phyloP scores from a whole-genome alignment of 2,797 vertebrate genomes.

The Acipenser transmontanus region DNA sequence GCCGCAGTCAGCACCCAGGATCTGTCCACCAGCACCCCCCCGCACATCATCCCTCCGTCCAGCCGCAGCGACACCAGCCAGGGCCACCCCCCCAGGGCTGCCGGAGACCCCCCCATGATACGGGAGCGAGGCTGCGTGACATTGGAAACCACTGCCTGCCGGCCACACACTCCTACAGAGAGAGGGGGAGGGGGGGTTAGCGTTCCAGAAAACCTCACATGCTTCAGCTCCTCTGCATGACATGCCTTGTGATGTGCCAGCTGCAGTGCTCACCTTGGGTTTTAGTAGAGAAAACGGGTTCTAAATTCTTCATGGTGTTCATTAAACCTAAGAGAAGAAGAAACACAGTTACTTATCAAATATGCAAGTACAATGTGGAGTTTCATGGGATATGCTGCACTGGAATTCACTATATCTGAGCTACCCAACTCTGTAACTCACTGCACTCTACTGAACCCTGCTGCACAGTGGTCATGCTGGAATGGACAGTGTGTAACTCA shows the following conservation, averaged over 20 bases:
- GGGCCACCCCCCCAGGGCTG: slow-evolving; percentile 78
- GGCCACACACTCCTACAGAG: slow-evolving; percentile 76
- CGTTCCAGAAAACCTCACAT: background rate
- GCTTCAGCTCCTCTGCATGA: background rate
- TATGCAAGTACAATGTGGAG: too few species aligned
- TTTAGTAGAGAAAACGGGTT: slow-evolving; percentile 50
- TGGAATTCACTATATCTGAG: too few species aligned
- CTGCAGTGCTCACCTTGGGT: slow-evolving; percentile 45
- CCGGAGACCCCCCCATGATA: slow-evolving; percentile 80
- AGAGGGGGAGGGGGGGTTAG: slow-evolving; percentile 12
- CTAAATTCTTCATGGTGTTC: slow-evolving; percentile 64
- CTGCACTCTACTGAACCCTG: background rate
- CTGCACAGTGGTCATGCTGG: too few species aligned
- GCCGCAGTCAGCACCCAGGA: slow-evolving; percentile 89
- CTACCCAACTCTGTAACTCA: too few species aligned
- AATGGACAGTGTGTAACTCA: background rate
- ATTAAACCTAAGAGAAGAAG: slow-evolving; percentile 34
- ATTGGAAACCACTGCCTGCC: slow-evolving; percentile 48
- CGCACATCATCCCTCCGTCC: slow-evolving; percentile 81
- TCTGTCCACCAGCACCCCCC: slow-evolving; percentile 80
- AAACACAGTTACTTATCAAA: too few species aligned
- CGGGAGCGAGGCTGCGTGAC: slow-evolving; percentile 61
- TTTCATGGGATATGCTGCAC: too few species aligned
- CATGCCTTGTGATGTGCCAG: slow-evolving; percentile 6
- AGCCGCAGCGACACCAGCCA: slow-evolving; percentile 87